phyloP scores from a whole-genome alignment of 2,113 vertebrate genomes.

The Poeciliopsis turrubarensis region DNA sequence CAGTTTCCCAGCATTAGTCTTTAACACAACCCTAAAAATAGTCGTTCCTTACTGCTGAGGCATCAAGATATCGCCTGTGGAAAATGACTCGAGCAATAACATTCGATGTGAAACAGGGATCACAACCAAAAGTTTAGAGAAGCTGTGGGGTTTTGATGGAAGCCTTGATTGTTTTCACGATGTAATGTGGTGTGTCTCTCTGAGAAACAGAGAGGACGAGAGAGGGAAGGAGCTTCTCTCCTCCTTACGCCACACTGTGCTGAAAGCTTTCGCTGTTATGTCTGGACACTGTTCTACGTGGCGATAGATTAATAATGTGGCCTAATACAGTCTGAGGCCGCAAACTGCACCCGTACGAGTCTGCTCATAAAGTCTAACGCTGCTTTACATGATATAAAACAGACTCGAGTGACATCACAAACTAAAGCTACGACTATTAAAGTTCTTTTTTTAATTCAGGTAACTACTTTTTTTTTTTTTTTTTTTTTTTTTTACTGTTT shows the following conservation, averaged over 20 bases:
- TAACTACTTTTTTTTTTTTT: too few species aligned
- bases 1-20: conserved; percentile 56
- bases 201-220: background rate
- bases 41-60: conserved; percentile 47
- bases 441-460: too few species aligned
- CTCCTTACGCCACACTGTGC: background rate
- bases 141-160: conserved; percentile 31
- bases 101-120: conserved; percentile 31
- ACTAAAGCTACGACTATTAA: conserved; percentile 13
- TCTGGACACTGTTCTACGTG: conserved; percentile 45
- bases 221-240: background rate
- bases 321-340: conserved; percentile 30
- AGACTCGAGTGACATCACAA: conserved; percentile 35
- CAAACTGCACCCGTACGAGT: conserved; percentile 45
- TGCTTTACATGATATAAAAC: conserved; percentile 8
- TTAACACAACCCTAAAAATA: conserved; percentile 61
- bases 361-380: conserved; percentile 15
- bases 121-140: conserved; percentile 43
- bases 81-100: conserved; percentile 26
- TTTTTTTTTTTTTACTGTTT: too few species aligned
- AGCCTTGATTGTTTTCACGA: conserved; percentile 28
- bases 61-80: conserved; percentile 44
- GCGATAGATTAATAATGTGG: conserved; percentile 58
- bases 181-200: conserved; percentile 6
- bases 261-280: conserved; percentile 55